Base-by-base conservation (phyloP, 2,797 vertebrate genomes). In the Alosa sapidissima region DNA sequence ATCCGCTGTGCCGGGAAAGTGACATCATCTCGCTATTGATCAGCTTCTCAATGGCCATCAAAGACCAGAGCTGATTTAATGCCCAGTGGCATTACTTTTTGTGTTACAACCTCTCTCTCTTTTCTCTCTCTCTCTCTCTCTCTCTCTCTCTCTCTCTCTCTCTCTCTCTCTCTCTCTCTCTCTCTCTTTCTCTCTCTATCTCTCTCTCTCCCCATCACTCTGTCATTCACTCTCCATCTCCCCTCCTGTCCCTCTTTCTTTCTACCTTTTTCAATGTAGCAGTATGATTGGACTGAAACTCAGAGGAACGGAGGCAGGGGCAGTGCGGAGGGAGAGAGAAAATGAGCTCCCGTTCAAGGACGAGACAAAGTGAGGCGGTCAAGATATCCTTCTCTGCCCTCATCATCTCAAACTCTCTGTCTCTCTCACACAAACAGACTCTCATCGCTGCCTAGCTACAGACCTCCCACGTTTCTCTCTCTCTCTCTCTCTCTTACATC, bases 11-110 rank as follows among this genome's bases (percentile, higher is more conserved):
- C 88, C 60, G 55, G 87, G 85, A 90, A 91, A 90, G 89, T 93
- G 91, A 93, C 92, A 94, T 93, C 93, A 93, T 91, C 85, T 41
- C 86, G 85, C 81, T 91, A 94, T 93, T 89, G 93, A 95, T 93
- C 89, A 86, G 85, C 88, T 88, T 86, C 81, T 89, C 86, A 86
- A 84, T 87, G 87, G 60, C 87, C 81, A 90, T 91, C 90, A 84
- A 81, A 84, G 68, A 88, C 62, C 82, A 54, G 45, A 72, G 14
- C 82, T 89, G 89, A 94, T 94, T 93, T 91, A 91, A 58, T 78
- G 78, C 58, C 86, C 86, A 60, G 58, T 91, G 89, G 93, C 87
- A 78, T 90, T 92, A 90, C 86, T 89, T 91, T 91, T 91, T 91
- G 83, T 90, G 90, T 86, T 85, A 88, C 85, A 81, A 88, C 88